Conservation (phyloP, 2,888 invertebrate genomes). For the Coleophora flavipennella region DNA sequence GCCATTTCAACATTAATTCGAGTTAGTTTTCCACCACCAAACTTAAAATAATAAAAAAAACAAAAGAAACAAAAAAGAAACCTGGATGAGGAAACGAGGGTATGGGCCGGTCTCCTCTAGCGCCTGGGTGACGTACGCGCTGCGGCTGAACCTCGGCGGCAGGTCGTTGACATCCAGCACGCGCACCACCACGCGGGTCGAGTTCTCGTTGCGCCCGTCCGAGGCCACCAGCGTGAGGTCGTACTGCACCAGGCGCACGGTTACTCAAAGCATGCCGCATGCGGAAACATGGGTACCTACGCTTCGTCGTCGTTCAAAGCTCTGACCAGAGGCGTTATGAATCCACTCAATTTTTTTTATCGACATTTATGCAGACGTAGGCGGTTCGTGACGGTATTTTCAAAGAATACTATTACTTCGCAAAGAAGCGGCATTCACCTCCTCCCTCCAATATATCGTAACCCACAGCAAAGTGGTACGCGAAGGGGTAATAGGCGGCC, state of each 20-base stretch:
- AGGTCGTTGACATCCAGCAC: conserved; percentile 92
- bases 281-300: too few species aligned
- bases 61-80: conserved; percentile 52
- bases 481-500: too few species aligned
- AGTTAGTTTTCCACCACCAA: too few species aligned
- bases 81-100: conserved; percentile 81
- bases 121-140: conserved; percentile 80
- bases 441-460: too few species aligned
- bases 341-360: too few species aligned
- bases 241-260: conserved; percentile 76
- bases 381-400: background rate
- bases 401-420: too few species aligned
- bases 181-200: conserved; percentile 85
- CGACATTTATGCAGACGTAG: too few species aligned
- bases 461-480: too few species aligned
- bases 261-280: conserved; percentile 49
- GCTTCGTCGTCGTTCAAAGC: too few species aligned
- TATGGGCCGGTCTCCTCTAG: conserved; percentile 84
- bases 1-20: too few species aligned
- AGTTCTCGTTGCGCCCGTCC: conserved; percentile 91
- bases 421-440: too few species aligned
- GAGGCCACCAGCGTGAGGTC: conserved; percentile 91
- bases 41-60: conserved; percentile 12
- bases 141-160: conserved; percentile 84
- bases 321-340: too few species aligned